phyloP scores from a whole-genome alignment of 1,140 invertebrate species.

The Hyphantria cunea region DNA sequence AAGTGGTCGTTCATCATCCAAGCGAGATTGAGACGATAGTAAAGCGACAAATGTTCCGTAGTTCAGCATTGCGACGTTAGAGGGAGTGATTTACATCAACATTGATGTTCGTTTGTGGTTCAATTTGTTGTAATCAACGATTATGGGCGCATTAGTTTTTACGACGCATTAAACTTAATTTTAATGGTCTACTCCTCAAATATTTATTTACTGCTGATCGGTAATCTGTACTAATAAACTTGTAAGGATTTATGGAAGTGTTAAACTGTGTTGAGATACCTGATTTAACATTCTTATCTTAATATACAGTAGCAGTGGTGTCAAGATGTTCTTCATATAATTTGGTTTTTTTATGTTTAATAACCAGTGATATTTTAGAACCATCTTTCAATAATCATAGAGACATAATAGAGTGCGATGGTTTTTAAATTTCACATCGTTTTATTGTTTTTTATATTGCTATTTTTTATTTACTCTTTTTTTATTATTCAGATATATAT shows the following conservation, averaged over 20 bases:
- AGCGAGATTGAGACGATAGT: slow-evolving; percentile 60
- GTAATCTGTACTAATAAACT: slow-evolving; percentile 40
- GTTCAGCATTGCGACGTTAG: slow-evolving; percentile 50
- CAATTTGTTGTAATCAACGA: slow-evolving; percentile 51
- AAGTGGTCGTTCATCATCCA: slow-evolving; percentile 58
- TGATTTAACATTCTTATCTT: slow-evolving; percentile 13
- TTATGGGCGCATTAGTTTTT: slow-evolving; percentile 57
- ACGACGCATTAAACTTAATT: slow-evolving; percentile 54
- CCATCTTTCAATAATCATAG: too few species aligned
- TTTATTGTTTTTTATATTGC: too few species aligned
- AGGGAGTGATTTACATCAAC: slow-evolving; percentile 63
- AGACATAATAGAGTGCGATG: too few species aligned
- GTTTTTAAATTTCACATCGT: too few species aligned
- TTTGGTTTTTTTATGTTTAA: too few species aligned
- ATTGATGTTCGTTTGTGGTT: slow-evolving; percentile 53
- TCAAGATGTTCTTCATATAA: background rate
- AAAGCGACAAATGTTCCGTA: slow-evolving; percentile 52
- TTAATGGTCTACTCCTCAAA: slow-evolving; percentile 54
- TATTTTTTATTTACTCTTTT: too few species aligned
- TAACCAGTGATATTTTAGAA: too few species aligned
- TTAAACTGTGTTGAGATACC: slow-evolving; percentile 8
- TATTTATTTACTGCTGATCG: slow-evolving; percentile 43
- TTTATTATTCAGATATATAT: too few species aligned
- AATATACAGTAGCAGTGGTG: background rate
- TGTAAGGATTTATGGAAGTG: slow-evolving; percentile 35